Evolutionary conservation across 2,113 vertebrate species (phyloP).

Genomic region (Pimephales promelas): DNA sequence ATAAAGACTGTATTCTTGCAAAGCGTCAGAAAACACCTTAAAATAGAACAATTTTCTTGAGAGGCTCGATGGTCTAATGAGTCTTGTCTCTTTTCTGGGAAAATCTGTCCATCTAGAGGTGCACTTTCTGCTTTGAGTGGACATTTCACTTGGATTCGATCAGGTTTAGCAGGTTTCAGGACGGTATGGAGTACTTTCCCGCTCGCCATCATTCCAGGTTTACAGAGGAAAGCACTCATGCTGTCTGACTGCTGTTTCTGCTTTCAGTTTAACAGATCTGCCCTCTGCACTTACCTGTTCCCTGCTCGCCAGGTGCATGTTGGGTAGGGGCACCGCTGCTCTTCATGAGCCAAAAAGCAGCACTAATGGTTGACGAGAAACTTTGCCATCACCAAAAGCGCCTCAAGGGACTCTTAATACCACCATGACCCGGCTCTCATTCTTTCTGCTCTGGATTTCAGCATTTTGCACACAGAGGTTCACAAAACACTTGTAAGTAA

Average conservation of each 20-base stretch:
- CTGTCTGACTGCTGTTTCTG: slow-evolving; percentile 28
- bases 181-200: neutral
- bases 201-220: slow-evolving; percentile 5
- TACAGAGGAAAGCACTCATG: slow-evolving; percentile 37
- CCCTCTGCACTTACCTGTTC: slow-evolving; percentile 17
- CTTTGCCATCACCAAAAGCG: neutral
- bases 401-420: slow-evolving; percentile 1
- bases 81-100: slow-evolving; percentile 13
- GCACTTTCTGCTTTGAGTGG: neutral
- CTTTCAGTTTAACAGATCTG: slow-evolving; percentile 36
- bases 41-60: neutral
- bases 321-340: slow-evolving; percentile 23
- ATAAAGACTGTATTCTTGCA: neutral
- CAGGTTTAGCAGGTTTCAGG: slow-evolving; percentile 18
- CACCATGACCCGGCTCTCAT: neutral
- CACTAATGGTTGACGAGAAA: slow-evolving; percentile 16
- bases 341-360: slow-evolving; percentile 18
- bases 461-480: neutral
- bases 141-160: neutral
- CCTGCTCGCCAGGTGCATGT: slow-evolving; percentile 29
- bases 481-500: slow-evolving; percentile 1
- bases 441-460: slow-evolving; percentile 16
- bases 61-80: neutral
- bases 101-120: neutral
- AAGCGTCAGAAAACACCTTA: neutral